A percentile compares a stretch with the other conserved stretches of the same genome.
These are phyloP conservation scores for Neoseiulus cucumeris DNA, from an alignment of 1,140 invertebrate genomes.

Conservation along the genomic window DNA sequence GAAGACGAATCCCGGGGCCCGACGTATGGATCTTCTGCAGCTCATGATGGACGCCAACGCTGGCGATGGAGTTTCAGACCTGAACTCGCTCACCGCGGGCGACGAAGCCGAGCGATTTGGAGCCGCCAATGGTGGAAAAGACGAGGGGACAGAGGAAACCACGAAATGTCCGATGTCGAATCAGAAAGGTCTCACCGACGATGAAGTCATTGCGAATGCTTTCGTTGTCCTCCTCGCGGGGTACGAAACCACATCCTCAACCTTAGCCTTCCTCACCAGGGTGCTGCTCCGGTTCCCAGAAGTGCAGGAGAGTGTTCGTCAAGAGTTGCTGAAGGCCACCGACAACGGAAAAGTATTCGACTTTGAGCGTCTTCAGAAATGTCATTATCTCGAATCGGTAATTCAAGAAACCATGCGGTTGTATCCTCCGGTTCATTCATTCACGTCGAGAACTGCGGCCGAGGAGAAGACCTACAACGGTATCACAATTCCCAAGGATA, in stretches of 20 bases:
- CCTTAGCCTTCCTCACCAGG: neutral
- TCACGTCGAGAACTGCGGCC: conserved; percentile 20
- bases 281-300: neutral
- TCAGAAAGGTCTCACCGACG: neutral
- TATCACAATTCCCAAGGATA: conserved; percentile 9
- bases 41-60: conserved; percentile 19
- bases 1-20: too few relatives aligned
- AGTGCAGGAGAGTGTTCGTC: neutral
- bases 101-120: neutral
- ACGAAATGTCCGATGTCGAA: too few relatives aligned
- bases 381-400: neutral
- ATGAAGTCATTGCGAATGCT: neutral
- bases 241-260: neutral
- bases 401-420: too few relatives aligned
- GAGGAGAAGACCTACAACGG: conserved; percentile 23
- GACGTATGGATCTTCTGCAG: conserved; percentile 18
- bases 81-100: neutral
- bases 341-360: neutral
- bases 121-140: neutral
- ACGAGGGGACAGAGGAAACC: neutral
- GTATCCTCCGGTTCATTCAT: conserved; percentile 13
- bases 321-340: neutral
- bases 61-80: neutral
- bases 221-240: neutral
- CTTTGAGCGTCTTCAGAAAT: neutral